Evolutionary conservation across 2,888 invertebrate species (phyloP).

Genomic region (Alcis repandata): DNA sequence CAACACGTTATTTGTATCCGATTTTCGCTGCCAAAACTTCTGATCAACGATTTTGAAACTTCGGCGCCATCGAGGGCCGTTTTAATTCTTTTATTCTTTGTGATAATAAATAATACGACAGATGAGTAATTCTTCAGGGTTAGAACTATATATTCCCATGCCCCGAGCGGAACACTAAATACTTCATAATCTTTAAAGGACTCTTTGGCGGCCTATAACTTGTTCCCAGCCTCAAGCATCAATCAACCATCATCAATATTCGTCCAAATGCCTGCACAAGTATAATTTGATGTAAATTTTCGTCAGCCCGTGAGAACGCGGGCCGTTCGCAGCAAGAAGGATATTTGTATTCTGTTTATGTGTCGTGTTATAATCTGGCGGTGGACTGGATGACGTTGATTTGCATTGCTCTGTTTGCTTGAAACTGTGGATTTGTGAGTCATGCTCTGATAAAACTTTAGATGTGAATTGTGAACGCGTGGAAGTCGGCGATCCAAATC

Average conservation of each 20-base stretch:
- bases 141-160: slow-evolving; percentile 10
- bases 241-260: slow-evolving; percentile 46
- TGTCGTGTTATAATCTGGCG: slow-evolving; percentile 34
- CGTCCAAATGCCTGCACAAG: slow-evolving; percentile 45
- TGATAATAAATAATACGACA: not conserved
- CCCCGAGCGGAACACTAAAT: slow-evolving; percentile 4
- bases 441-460: slow-evolving; percentile 13
- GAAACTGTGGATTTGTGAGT: not conserved
- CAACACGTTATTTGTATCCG: slow-evolving; percentile 19
- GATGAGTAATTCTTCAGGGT: not conserved
- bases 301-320: slow-evolving; percentile 62
- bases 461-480: slow-evolving; percentile 1
- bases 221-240: slow-evolving; percentile 37
- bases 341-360: slow-evolving; percentile 55
- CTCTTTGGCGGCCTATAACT: slow-evolving; percentile 5
- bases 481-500: not conserved
- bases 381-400: slow-evolving; percentile 27
- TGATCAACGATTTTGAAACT: not conserved
- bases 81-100: not conserved
- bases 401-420: slow-evolving; percentile 18
- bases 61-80: not conserved
- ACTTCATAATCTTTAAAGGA: slow-evolving; percentile 11
- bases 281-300: slow-evolving; percentile 56
- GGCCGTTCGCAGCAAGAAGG: slow-evolving; percentile 54
- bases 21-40: slow-evolving; percentile 16